Percentiles rank a stretch among this genome's conserved stretches.
These are phyloP conservation scores for Cetonia aurata DNA, from an alignment of 2,888 invertebrate genomes.

Conservation along the genomic window DNA sequence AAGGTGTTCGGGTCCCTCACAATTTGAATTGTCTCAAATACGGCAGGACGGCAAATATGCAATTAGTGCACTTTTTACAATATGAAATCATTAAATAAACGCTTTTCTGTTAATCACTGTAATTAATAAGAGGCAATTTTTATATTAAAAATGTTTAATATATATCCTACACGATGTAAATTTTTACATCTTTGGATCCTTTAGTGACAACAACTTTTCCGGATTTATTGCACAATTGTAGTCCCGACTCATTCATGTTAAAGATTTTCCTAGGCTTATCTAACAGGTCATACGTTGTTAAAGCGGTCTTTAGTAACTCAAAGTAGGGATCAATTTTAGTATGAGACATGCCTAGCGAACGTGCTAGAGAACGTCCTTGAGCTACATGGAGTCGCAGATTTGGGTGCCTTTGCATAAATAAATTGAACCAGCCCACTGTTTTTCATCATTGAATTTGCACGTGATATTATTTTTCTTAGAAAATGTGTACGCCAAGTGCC, in stretches of 20 bases:
- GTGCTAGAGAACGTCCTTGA: constrained; percentile 18
- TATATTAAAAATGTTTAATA: too few species aligned
- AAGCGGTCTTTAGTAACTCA: neutral
- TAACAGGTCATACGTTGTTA: constrained; percentile 11
- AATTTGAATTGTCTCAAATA: too few species aligned
- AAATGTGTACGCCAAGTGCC: constrained; percentile 28
- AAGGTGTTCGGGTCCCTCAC: too few species aligned
- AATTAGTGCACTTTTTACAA: too few species aligned
- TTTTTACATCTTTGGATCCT: constrained; percentile 6
- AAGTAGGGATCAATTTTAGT: neutral
- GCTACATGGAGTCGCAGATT: constrained; percentile 19
- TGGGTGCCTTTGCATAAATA: constrained; percentile 25
- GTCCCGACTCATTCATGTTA: constrained; percentile 25
- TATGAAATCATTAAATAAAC: too few species aligned
- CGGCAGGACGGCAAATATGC: too few species aligned
- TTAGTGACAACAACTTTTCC: constrained; percentile 9
- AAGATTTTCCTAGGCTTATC: constrained; percentile 28
- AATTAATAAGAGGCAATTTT: too few species aligned
- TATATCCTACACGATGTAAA: too few species aligned
- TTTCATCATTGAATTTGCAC: neutral
- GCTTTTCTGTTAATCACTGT: too few species aligned
- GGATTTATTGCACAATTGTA: constrained; percentile 25
- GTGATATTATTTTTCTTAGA: constrained; percentile 8
- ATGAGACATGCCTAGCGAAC: neutral
- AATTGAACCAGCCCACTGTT: neutral